A percentile compares a stretch with the other conserved stretches of the same genome.
These are phyloP conservation scores for Pseudococcus viburni DNA, from an alignment of 2,888 invertebrate species.

Conservation along the genomic window DNA sequence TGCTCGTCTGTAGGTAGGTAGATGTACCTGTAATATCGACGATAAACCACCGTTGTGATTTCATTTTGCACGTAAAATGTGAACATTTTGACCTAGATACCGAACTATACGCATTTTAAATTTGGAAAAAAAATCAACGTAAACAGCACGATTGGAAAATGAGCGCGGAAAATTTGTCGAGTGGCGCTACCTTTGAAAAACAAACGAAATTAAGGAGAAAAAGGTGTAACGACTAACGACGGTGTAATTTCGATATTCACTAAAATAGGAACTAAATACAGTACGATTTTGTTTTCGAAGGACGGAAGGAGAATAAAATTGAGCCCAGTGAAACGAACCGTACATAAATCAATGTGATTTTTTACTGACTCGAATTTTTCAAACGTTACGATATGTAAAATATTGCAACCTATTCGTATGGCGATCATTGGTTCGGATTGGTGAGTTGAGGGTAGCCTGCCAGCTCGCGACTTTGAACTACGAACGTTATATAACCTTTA, in stretches of 20 bases:
- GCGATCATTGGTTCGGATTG: background rate
- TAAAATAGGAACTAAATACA: background rate
- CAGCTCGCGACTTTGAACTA: background rate
- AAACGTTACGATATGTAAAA: background rate
- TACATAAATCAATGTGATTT: too few relatives aligned
- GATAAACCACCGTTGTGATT: background rate
- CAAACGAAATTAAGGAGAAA: background rate
- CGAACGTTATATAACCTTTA: background rate
- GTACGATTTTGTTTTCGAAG: background rate
- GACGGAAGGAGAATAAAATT: too few relatives aligned
- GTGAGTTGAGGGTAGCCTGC: background rate
- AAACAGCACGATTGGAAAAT: background rate
- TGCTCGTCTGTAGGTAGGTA: background rate
- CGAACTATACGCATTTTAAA: background rate
- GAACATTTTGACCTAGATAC: background rate
- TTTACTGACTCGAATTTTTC: too few relatives aligned
- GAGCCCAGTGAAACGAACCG: too few relatives aligned
- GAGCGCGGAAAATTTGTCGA: background rate
- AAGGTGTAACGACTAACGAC: too few relatives aligned
- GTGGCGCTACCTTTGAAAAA: constrained; percentile 2
- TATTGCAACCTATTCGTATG: background rate
- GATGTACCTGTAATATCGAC: background rate
- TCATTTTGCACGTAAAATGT: background rate
- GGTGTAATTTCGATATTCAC: too few relatives aligned
- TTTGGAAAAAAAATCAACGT: background rate